Percentiles rank a stretch among this genome's conserved stretches.
These are phyloP conservation scores for Saturnia pavonia DNA, from an alignment of 2,888 invertebrate genomes.

Conservation along the genomic window DNA sequence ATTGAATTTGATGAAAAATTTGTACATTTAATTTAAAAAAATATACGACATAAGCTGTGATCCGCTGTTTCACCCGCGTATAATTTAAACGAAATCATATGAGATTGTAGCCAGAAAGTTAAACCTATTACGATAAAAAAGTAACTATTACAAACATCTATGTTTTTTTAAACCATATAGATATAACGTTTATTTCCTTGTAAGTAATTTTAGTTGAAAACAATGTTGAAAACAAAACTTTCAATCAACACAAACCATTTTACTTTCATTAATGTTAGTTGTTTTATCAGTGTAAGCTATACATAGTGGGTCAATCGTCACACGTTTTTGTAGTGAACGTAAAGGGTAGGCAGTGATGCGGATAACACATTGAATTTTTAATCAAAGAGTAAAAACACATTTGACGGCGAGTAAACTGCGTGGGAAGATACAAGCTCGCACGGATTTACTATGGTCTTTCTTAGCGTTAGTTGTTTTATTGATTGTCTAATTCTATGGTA, in stretches of 20 bases:
- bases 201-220: neutral
- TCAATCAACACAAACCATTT: neutral
- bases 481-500: slow-evolving; percentile 19
- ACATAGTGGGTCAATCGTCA: slow-evolving; percentile 48
- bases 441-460: slow-evolving; percentile 46
- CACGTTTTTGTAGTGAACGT: slow-evolving; percentile 59
- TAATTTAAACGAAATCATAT: no score
- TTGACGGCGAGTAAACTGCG: slow-evolving; percentile 66
- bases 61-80: no score
- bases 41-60: no score
- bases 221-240: neutral
- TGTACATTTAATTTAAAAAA: no score
- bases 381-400: slow-evolving; percentile 64
- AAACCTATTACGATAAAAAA: neutral
- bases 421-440: slow-evolving; percentile 63
- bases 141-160: neutral
- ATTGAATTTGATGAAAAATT: no score
- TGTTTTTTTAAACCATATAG: neutral
- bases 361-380: slow-evolving; percentile 70
- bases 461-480: slow-evolving; percentile 26
- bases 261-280: neutral
- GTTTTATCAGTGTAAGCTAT: slow-evolving; percentile 15
- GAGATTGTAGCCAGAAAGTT: no score
- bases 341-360: slow-evolving; percentile 70
- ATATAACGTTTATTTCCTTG: neutral